Base-by-base conservation (phyloP, 2,797 vertebrate species). In the Phyllotis vaccarum region DNA sequence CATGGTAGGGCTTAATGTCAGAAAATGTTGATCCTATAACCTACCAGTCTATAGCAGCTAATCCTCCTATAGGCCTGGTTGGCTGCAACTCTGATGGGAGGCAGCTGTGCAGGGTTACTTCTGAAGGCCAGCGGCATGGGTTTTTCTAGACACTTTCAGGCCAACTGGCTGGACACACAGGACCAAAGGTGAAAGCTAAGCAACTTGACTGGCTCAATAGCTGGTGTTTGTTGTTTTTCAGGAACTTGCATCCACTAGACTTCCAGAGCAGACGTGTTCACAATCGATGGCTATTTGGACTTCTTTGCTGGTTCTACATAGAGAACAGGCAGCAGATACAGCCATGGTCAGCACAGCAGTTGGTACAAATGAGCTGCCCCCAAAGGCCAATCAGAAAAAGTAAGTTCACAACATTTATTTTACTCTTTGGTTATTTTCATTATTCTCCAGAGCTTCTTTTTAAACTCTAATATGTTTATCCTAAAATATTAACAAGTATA, bases 21-120 rank as follows among this genome's bases (percentile, higher is more conserved):
- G 89, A 94, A 97, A 93, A 91, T 54, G 34, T 70, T 93, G 89
- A 86, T 96, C 89, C 93, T 90, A 88, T 95, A 95, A 95, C 91
- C 95, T 95, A 70, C 56, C n/a, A 68, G 22, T 86, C 60, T 89
- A n/a, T 13, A 60, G 70, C 54, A 93, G 58, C 83, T 88, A 94
- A 96, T 94, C 91, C 91, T 87, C 76, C 91, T 89, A 64, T 43
- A 95, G 72, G 83, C 92, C 89, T 96, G 72, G 52, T 56, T 93
- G 75, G 79, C 86, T 95, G 79, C 29, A 78, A 21, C 66, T 87
- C 46, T 89, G 79, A 95, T 95, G 89, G 11, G 70, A 96, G 79
- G 89, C 95, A 97, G 94, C 82, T 96, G 86, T 89, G 75, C 74
- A 60, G 43, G 46, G 54, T 14, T 93, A 70, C 94, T 89, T 92